These are phyloP conservation scores for Lycophotia porphyrea DNA, from an alignment of 2,888 invertebrate species.

Conservation along the genomic window DNA sequence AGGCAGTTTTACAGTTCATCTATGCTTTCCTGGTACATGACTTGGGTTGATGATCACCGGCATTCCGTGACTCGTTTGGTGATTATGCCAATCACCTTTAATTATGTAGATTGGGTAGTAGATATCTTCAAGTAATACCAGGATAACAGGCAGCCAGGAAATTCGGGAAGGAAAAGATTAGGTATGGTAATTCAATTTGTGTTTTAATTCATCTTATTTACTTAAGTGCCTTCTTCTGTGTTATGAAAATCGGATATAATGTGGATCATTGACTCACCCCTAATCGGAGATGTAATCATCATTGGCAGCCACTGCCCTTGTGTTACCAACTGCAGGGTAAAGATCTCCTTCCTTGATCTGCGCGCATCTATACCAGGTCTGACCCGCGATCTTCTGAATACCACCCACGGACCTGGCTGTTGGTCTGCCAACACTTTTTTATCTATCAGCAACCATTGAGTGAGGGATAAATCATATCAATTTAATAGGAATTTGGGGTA, in stretches of 20 bases:
- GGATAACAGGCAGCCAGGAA: background rate
- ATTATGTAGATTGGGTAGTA: conserved; percentile 38
- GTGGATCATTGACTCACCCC: background rate
- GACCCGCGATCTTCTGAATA: background rate
- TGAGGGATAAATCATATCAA: too few species aligned
- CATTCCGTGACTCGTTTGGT: conserved; percentile 35
- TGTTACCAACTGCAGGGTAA: background rate
- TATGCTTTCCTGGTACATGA: conserved; percentile 49
- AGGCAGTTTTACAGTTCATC: conserved; percentile 45
- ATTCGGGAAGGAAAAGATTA: background rate
- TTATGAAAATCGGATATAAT: too few species aligned
- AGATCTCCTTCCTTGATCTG: background rate
- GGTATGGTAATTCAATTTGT: conserved; percentile 7
- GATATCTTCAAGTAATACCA: background rate
- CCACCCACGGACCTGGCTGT: background rate
- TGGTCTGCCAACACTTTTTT: background rate
- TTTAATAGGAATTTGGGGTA: background rate
- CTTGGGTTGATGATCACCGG: conserved; percentile 38
- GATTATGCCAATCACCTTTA: conserved; percentile 42
- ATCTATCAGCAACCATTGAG: background rate
- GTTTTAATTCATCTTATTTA: background rate
- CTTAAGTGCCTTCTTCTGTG: background rate
- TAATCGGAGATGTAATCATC: background rate
- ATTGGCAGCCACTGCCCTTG: background rate
- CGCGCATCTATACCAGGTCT: background rate